Evolutionary conservation across 2,797 vertebrate genomes (phyloP).

Genomic region (Rousettus madagascariensis): DNA sequence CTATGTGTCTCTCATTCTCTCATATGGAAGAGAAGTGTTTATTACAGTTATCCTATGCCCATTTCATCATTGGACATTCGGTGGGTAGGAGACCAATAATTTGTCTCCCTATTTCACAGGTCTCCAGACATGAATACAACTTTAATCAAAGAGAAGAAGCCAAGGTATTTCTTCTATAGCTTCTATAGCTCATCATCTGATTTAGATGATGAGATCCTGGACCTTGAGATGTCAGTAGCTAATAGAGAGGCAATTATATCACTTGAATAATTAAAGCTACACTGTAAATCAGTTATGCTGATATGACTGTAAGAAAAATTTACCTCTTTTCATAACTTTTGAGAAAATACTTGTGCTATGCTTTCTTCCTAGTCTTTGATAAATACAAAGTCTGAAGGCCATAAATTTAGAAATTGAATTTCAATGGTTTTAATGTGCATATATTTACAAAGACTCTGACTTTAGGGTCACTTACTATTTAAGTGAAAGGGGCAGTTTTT

Average conservation of each 20-base stretch:
- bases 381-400: neutral
- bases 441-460: neutral
- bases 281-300: neutral
- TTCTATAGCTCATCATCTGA: no score
- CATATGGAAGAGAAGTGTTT: neutral
- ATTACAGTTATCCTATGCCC: neutral
- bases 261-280: neutral
- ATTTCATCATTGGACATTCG: neutral
- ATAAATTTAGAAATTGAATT: neutral
- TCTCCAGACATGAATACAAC: neutral
- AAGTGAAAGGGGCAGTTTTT: neutral
- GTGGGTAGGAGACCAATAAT: neutral
- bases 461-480: neutral
- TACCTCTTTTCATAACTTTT: neutral
- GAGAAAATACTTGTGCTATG: neutral
- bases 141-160: neutral
- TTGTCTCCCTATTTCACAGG: neutral
- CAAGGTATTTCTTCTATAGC: neutral
- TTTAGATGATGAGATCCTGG: neutral
- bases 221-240: neutral
- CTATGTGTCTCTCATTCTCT: neutral
- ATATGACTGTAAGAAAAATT: neutral
- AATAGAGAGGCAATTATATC: neutral
- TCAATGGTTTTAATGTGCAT: neutral
- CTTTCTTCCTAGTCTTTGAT: neutral